These are phyloP conservation scores for Phanerotoma sp. DNA, from an alignment of 2,888 invertebrate genomes.

Conservation along the genomic window DNA sequence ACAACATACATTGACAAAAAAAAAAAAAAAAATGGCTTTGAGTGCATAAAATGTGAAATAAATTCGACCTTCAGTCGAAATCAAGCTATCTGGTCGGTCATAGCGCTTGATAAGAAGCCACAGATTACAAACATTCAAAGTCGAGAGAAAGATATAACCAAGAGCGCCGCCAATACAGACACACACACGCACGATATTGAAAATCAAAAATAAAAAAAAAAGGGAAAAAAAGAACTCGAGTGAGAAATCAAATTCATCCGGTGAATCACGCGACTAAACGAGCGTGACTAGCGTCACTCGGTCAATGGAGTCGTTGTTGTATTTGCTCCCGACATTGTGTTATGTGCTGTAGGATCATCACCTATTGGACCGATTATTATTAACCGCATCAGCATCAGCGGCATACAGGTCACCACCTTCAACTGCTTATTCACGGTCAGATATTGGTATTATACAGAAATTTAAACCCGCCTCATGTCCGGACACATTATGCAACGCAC, in stretches of 20 bases:
- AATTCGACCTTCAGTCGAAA: constrained; percentile 31
- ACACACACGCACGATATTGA: too few species aligned
- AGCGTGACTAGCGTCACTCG: constrained; percentile 1
- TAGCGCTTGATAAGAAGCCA: constrained; percentile 7
- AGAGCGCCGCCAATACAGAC: too few species aligned
- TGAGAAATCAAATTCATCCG: background rate
- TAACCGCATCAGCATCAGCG: background rate
- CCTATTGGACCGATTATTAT: constrained; percentile 12
- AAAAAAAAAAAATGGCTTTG: background rate
- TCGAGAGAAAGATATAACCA: too few species aligned
- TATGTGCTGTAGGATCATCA: too few species aligned
- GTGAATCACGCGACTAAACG: constrained; percentile 1
- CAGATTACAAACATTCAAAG: background rate
- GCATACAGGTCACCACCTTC: constrained; percentile 7
- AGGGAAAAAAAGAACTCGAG: background rate
- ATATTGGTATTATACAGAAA: constrained; percentile 4
- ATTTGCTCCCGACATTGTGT: constrained; percentile 3
- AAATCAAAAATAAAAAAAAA: too few species aligned
- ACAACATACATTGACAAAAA: background rate
- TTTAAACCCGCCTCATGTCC: constrained; percentile 10
- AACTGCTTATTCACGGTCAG: background rate
- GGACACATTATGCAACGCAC: constrained; percentile 16
- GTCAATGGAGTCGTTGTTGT: constrained; percentile 8
- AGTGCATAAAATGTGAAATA: constrained; percentile 16
- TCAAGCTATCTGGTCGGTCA: constrained; percentile 31